A percentile compares a stretch with the other conserved stretches of the same genome.
Evolutionary conservation across 1,140 invertebrate species (phyloP).

Genomic region (Drosophila albomicans): DNA sequence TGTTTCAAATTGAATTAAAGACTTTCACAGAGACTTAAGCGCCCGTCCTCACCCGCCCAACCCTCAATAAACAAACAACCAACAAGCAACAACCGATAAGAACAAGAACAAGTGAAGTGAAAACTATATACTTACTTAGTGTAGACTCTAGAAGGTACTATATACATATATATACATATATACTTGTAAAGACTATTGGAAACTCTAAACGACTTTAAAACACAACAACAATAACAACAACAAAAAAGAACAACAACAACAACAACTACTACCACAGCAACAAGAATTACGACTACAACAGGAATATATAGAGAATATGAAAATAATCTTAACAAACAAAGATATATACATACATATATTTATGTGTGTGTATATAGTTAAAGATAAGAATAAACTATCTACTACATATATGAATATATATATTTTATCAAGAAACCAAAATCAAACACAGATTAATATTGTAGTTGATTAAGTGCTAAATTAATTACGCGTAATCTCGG

Average conservation of each 20-base stretch:
- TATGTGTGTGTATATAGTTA: slow-evolving; percentile 2
- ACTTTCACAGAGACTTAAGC: slow-evolving; percentile 42
- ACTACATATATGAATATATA: slow-evolving; percentile 15
- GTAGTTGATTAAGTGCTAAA: slow-evolving; percentile 7
- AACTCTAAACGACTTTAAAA: slow-evolving; percentile 33
- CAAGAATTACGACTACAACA: slow-evolving; percentile 11
- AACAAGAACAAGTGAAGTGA: neutral
- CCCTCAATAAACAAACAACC: slow-evolving; percentile 24
- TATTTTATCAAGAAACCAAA: slow-evolving; percentile 10
- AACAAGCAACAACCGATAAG: slow-evolving; percentile 8
- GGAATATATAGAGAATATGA: slow-evolving; percentile 15
- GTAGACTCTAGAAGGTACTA: slow-evolving; percentile 3
- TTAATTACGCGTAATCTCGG: slow-evolving; percentile 15
- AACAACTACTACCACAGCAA: slow-evolving; percentile 21
- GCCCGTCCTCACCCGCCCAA: slow-evolving; percentile 49
- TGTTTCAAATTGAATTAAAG: slow-evolving; percentile 47
- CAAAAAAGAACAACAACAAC: slow-evolving; percentile 6
- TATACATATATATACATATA: slow-evolving; percentile 5
- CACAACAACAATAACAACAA: slow-evolving; percentile 18
- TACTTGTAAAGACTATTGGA: slow-evolving; percentile 28
- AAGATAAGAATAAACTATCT: neutral
- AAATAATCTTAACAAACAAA: slow-evolving; percentile 7
- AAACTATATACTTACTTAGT: slow-evolving; percentile 9
- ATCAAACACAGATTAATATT: slow-evolving; percentile 2
- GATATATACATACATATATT: slow-evolving; percentile 11